Conservation (phyloP, 2,113 vertebrate genomes). For the Callionymus lyra region DNA sequence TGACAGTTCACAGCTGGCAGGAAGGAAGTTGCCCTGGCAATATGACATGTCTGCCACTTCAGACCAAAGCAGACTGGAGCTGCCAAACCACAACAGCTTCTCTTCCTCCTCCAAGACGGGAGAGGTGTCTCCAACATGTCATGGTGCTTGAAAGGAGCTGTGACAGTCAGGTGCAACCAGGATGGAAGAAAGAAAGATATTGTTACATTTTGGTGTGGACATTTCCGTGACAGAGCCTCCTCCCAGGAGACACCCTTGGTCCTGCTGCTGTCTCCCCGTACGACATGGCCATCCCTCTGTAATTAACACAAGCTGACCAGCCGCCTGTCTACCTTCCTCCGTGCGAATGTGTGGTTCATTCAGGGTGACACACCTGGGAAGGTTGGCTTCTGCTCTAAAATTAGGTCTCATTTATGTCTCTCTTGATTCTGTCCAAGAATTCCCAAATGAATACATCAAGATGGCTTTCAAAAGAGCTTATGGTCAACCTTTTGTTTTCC, state of each 20-base stretch:
- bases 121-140: conserved; percentile 28
- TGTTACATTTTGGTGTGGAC: conserved; percentile 22
- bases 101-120: conserved; percentile 3
- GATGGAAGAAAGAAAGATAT: conserved; percentile 16
- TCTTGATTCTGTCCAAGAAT: background rate
- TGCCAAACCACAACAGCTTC: conserved; percentile 11
- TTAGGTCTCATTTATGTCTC: conserved; percentile 24
- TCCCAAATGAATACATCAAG: conserved; percentile 4
- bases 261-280: conserved; percentile 34
- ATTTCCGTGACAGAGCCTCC: conserved; percentile 25
- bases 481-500: too few species aligned
- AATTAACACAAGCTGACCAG: conserved; percentile 44
- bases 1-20: conserved; percentile 24
- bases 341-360: conserved; percentile 25
- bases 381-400: conserved; percentile 7
- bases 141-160: conserved; percentile 16
- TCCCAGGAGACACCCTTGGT: conserved; percentile 37
- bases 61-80: conserved; percentile 18
- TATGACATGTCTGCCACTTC: conserved; percentile 40
- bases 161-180: conserved; percentile 9
- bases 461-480: conserved; percentile 42
- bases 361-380: conserved; percentile 29
- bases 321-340: conserved; percentile 13
- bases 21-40: conserved; percentile 32
- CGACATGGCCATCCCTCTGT: conserved; percentile 27